Base-by-base conservation (phyloP, 2,888 invertebrate species). In the Eristalinus aeneus region DNA sequence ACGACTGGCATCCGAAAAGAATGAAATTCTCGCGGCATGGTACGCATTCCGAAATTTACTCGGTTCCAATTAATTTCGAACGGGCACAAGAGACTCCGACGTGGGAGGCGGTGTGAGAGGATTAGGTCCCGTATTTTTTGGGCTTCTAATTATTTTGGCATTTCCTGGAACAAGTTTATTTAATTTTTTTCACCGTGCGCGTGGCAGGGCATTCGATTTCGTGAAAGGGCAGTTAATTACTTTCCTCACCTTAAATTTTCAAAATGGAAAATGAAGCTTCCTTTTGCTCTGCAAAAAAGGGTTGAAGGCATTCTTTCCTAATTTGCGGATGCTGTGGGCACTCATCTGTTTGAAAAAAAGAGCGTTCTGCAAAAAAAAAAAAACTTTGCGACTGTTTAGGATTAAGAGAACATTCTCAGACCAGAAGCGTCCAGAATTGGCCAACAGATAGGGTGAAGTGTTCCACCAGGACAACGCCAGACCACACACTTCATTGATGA, bases 61-160 rank as follows among this genome's bases (percentile, higher is more conserved):
- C 1, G 31, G 46, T 65, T 65, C 23, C n/a, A 65, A 53, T 65
- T 65, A 27, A 65, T 16, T 46, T 65, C 31, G 11, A 65, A 32
- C 11, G 20, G 34, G 27, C 0, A n/a, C 11, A 8, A 0, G 8
- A n/a, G 1, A 5, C 6, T 34, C 34, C 9, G 10, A 1, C 34
- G 34, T 34, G 34, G 16, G 0, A 16, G 0, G 4, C n/a, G 46
- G 46, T 34, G 34, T 34, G 34, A 10, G 34, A 46, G 46, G 46
- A 16, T 46, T 16, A 46, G n/a, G 46, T 46, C 46, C 46, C 46
- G n/a, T n/a, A 39, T 4, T 39, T 39, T 39, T 39, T n/a, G 3
- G 46, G 46, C 16, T 16, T 46, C 46, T 46, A 46, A 46, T 46
- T 46, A 16, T 46, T 16, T 46, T 46, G 46, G 46, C 46, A 46